Conservation (phyloP, 2,888 invertebrate genomes). For the Drosophila acutilabella region DNA sequence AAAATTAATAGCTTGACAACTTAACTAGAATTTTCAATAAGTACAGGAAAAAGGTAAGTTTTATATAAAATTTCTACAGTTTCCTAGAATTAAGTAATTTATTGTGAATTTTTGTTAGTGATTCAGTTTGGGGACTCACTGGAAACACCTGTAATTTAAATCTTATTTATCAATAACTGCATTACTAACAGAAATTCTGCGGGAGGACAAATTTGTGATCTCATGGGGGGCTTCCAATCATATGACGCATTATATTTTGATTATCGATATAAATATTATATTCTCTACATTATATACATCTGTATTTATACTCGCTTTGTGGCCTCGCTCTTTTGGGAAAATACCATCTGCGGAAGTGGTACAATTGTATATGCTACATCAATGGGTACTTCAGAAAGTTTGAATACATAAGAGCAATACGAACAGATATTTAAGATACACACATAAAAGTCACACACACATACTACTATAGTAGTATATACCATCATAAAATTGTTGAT, state of each 20-base stretch:
- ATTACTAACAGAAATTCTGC: conserved; percentile 17
- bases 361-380: background rate
- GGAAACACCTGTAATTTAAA: background rate
- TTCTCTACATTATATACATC: conserved; percentile 25
- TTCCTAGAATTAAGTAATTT: no score
- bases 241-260: conserved; percentile 45
- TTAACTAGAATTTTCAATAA: no score
- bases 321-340: conserved; percentile 44
- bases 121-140: conserved; percentile 5
- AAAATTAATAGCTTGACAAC: background rate
- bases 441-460: conserved; percentile 1
- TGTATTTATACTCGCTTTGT: conserved; percentile 41
- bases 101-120: background rate
- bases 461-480: conserved; percentile 5
- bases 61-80: no score
- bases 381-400: conserved; percentile 59
- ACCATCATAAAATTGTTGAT: conserved; percentile 46
- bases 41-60: no score
- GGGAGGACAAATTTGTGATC: conserved; percentile 15
- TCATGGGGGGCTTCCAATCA: conserved; percentile 7
- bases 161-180: background rate
- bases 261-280: background rate
- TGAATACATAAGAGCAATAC: conserved; percentile 50
- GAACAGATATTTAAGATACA: conserved; percentile 14
- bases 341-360: conserved; percentile 39